Conservation (phyloP, 2,888 invertebrate genomes). For the Tachina grossa region DNA sequence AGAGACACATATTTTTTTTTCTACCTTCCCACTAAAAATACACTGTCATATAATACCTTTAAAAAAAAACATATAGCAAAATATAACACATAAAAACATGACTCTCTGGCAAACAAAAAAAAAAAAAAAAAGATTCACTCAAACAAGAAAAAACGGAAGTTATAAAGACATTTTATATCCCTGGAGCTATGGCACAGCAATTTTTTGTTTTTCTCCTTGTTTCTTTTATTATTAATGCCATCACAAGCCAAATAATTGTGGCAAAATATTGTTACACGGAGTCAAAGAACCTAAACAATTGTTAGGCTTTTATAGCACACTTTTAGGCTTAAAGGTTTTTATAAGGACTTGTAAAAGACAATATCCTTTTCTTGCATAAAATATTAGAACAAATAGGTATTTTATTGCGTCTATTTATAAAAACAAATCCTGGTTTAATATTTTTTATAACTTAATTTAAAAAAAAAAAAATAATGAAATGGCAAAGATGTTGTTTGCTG, state of each 20-base stretch:
- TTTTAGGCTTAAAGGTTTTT: constrained; percentile 55
- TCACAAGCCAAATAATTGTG: constrained; percentile 14
- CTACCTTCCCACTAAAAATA: constrained; percentile 1
- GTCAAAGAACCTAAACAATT: constrained; percentile 29
- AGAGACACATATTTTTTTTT: constrained; percentile 38
- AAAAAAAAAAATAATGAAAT: background rate
- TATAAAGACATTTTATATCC: constrained; percentile 59
- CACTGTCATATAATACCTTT: constrained; percentile 39
- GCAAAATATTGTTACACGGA: constrained; percentile 8
- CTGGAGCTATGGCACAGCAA: constrained; percentile 49
- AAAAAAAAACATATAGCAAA: constrained; percentile 25
- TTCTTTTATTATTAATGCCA: constrained; percentile 9
- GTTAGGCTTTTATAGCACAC: constrained; percentile 43
- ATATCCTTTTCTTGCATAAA: constrained; percentile 2
- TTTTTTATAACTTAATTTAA: constrained; percentile 49
- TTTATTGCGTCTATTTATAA: background rate
- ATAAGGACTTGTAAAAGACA: background rate
- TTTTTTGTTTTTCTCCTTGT: background rate
- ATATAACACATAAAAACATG: constrained; percentile 25
- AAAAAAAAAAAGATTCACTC: constrained; percentile 3
- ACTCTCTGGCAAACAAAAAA: constrained; percentile 4
- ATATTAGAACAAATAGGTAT: constrained; percentile 26
- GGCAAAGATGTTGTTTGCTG: background rate
- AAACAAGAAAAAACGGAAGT: constrained; percentile 46
- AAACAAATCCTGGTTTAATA: constrained; percentile 35